phyloP scores from a whole-genome alignment of 2,113 vertebrate genomes.

The Gavia stellata region DNA sequence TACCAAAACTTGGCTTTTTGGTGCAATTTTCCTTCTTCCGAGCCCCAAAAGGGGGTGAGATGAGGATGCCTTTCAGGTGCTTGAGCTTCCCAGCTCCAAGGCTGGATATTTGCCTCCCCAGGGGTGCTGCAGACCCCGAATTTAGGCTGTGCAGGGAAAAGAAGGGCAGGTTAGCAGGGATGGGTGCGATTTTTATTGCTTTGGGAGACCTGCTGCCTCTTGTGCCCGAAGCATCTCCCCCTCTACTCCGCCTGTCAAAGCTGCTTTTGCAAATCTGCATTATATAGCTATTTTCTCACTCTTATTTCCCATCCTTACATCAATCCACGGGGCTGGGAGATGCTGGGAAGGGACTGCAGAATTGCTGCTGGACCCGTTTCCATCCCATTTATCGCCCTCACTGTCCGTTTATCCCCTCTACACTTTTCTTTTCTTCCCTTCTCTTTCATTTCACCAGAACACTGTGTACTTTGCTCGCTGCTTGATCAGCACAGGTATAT shows the following conservation, averaged over 20 bases:
- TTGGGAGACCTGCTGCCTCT: not conserved
- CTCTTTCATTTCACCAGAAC: not conserved
- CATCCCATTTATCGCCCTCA: not conserved
- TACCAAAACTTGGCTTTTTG: not conserved
- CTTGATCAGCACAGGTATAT: not conserved
- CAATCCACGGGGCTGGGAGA: rapidly evolving
- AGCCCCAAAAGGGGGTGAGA: not conserved
- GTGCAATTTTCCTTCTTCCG: not conserved
- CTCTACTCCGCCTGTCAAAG: not conserved
- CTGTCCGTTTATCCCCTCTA: not conserved
- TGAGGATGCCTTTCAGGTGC: not conserved
- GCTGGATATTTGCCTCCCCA: not conserved
- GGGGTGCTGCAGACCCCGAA: not conserved
- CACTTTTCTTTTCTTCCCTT: not conserved
- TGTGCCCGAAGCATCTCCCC: rapidly evolving
- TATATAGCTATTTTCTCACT: not conserved
- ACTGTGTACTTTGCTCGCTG: not conserved
- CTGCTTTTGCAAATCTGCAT: not conserved
- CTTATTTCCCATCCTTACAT: not conserved
- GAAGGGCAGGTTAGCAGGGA: rapidly evolving
- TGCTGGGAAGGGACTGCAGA: rapidly evolving
- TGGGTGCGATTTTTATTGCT: not conserved
- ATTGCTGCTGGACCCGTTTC: rapidly evolving
- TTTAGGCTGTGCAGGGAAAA: not conserved
- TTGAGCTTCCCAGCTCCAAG: not conserved